Percentiles rank a stretch among this genome's conserved stretches.
These are phyloP conservation scores for Anoplolepis gracilipes DNA, from an alignment of 1,140 invertebrate species.

Conservation along the genomic window DNA sequence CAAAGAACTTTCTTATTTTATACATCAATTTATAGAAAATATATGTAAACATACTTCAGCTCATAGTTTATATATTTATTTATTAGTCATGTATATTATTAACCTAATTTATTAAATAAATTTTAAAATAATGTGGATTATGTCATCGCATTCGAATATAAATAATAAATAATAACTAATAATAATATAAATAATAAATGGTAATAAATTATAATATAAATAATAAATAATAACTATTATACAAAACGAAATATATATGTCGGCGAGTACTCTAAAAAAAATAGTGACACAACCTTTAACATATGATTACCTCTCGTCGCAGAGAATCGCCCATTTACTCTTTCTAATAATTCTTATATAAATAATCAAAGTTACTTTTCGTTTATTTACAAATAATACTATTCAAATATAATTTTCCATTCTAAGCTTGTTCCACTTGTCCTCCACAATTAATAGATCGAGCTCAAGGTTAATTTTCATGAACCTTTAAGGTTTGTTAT, in stretches of 20 bases:
- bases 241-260: background rate
- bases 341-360: background rate
- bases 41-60: no score
- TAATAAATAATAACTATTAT: background rate
- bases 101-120: background rate
- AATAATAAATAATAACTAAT: no score
- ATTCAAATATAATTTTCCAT: no score
- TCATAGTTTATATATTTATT: background rate
- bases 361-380: background rate
- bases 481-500: no score
- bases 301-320: constrained; percentile 75
- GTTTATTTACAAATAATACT: background rate
- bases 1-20: no score
- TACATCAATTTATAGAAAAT: no score
- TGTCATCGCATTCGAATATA: background rate
- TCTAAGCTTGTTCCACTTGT: no score
- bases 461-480: no score
- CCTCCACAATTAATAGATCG: no score
- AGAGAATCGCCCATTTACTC: constrained; percentile 75
- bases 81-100: background rate
- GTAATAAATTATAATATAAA: no score
- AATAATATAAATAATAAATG: no score
- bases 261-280: background rate
- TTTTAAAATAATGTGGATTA: background rate
- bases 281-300: background rate